These are phyloP conservation scores for Emydoidea blandingii DNA, from an alignment of 2,797 vertebrate species.

Conservation along the genomic window DNA sequence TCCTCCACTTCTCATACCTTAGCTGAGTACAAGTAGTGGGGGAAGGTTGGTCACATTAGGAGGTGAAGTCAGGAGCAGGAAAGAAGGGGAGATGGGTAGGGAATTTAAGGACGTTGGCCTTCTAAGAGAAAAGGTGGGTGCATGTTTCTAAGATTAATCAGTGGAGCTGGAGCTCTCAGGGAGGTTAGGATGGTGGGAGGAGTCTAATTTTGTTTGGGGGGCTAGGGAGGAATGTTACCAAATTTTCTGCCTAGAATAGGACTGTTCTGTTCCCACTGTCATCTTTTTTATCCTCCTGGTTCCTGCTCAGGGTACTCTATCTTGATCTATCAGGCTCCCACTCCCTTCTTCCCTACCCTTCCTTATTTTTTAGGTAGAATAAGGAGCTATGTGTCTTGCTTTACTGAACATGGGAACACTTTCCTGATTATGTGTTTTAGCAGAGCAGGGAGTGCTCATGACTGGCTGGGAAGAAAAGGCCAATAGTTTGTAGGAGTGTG, in stretches of 20 bases:
- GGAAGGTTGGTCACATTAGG: not conserved
- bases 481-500: not conserved
- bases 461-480: not conserved
- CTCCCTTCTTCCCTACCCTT: not conserved
- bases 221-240: not conserved
- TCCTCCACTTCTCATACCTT: not conserved
- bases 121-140: not conserved
- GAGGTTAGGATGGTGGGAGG: not conserved
- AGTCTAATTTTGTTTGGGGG: not conserved
- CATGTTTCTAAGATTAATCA: not conserved
- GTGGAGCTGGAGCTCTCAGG: not conserved
- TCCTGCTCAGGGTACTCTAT: not conserved
- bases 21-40: accelerated
- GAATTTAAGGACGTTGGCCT: not conserved
- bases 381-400: not conserved
- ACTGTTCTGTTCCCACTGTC: not conserved
- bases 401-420: not conserved
- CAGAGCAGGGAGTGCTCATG: not conserved
- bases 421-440: not conserved
- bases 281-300: not conserved
- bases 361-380: accelerated
- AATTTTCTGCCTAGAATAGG: not conserved
- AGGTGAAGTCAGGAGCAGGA: not conserved
- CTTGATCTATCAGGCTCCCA: not conserved
- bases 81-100: not conserved